Evolutionary conservation across 1,140 invertebrate species (phyloP).

Genomic region (Drosophila kohkoa): DNA sequence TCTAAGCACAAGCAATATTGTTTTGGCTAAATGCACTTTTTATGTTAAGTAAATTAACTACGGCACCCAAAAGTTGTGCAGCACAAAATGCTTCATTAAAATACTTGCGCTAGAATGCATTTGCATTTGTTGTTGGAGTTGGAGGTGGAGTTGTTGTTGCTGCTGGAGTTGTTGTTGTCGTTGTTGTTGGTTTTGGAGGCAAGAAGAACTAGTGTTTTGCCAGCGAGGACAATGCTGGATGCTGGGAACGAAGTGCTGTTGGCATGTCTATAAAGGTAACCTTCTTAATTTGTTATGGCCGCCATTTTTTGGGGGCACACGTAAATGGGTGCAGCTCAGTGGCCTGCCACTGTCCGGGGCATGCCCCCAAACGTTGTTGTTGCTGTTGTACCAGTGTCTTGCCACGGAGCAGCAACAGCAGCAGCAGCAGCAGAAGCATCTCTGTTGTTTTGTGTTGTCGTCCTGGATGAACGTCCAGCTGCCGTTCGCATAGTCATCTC

Average conservation of each 20-base stretch:
- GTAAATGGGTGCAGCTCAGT: slow-evolving; percentile 55
- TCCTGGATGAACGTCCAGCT: slow-evolving; percentile 45
- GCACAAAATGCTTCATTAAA: slow-evolving; percentile 17
- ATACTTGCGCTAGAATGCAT: slow-evolving; percentile 25
- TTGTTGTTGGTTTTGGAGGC: not conserved
- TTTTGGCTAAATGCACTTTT: not conserved
- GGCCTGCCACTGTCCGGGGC: slow-evolving; percentile 44
- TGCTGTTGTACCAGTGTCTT: not conserved
- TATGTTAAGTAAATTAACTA: slow-evolving; percentile 20
- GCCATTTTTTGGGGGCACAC: slow-evolving; percentile 64
- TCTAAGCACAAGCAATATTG: not conserved
- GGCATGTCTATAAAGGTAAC: slow-evolving; percentile 75
- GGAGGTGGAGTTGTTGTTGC: not conserved
- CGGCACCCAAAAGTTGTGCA: not conserved
- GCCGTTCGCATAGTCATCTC: slow-evolving; percentile 22
- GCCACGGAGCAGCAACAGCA: not conserved
- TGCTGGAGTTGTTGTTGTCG: slow-evolving; percentile 6
- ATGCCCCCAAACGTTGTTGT: slow-evolving; percentile 6
- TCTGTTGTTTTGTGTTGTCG: slow-evolving; percentile 42
- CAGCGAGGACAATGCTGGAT: slow-evolving; percentile 17
- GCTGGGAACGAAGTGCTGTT: slow-evolving; percentile 1
- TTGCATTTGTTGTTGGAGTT: slow-evolving; percentile 6
- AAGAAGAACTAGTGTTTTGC: not conserved
- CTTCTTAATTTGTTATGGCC: slow-evolving; percentile 82
- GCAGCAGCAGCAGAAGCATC: not conserved